Evolutionary conservation across 2,888 invertebrate genomes (phyloP), one percentile per base, ranked within the genome.

Genomic region (Teleogryllus oceanicus): DNA sequence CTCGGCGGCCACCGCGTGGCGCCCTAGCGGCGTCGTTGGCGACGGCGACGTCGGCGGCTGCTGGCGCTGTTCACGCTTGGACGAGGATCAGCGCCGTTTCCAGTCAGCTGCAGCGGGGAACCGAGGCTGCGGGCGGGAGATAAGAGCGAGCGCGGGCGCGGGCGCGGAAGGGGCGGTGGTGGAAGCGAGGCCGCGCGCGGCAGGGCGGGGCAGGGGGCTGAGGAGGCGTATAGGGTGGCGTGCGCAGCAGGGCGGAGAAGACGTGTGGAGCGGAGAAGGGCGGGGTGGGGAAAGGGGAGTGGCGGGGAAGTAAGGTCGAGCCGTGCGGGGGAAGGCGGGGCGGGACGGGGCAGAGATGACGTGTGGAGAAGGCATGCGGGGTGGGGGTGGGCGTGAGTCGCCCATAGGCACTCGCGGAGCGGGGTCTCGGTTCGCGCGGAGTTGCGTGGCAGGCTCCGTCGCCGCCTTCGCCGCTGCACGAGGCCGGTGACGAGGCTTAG

Each of bases 21-120:
- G 24, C 24, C 24, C 24, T 37, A 37, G 24, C 24, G 24, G 24
- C 24, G 24, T 37, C 24, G 24, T 37, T 37, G 24, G 24, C 24
- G 24, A 37, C 24, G 24, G 2, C 24, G 24, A 37, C 24, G 24
- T 24, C 24, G 24, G 24, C 24, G 24, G 24, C 24, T 37, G 24
- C 24, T 62, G 62, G 62, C 62, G 62, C 62, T 18, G 62, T 62
- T 62, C 62, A 62, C 62, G 62, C 62, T 62, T 62, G 62, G 62
- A 13, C 18, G 62, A 8, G 62, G 62, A 62, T 62, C 62, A 62
- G 62, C 62, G 62, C 62, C 62, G 62, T 62, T 62, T 62, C 62
- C 62, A 62, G 62, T 62, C 62, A 62, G 62, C 62, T 62, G 62
- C 62, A 62, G 18, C 62, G 62, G 62, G 62, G 62, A 62, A 62